Percentiles rank a stretch among this genome's conserved stretches.
Evolutionary conservation across 2,888 invertebrate genomes (phyloP).

Genomic region (Ernsta delagoae): DNA sequence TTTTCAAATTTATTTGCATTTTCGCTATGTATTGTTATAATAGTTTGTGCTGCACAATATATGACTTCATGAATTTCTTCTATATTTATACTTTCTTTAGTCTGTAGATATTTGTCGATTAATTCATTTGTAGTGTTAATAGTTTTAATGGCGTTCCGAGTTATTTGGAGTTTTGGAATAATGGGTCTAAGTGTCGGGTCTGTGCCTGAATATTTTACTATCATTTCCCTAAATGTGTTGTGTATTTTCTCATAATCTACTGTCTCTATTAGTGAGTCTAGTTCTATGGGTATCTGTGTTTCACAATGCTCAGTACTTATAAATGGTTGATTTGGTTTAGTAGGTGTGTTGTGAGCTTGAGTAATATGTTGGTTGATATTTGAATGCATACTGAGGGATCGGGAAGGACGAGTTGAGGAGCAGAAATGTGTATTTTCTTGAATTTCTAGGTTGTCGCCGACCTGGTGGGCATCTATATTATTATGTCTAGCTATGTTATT

Average conservation of each 20-base stretch:
- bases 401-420: too few relatives aligned
- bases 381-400: not conserved
- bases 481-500: not conserved
- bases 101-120: not conserved
- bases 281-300: conserved; percentile 4
- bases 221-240: conserved; percentile 18
- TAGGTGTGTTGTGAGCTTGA: not conserved
- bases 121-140: not conserved
- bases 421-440: not conserved
- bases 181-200: conserved; percentile 23
- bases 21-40: not conserved
- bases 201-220: conserved; percentile 27
- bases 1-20: not conserved
- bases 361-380: not conserved
- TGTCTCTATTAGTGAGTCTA: not conserved
- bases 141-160: conserved; percentile 1
- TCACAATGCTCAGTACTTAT: not conserved
- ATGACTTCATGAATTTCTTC: conserved; percentile 12
- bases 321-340: not conserved
- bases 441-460: too few relatives aligned
- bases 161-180: conserved; percentile 17
- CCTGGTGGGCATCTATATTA: too few relatives aligned
- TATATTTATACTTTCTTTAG: not conserved
- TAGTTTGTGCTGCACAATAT: conserved; percentile 12
- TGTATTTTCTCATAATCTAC: not conserved